Base-by-base conservation (phyloP, 2,888 invertebrate species). In the Leucophora obtusa region DNA sequence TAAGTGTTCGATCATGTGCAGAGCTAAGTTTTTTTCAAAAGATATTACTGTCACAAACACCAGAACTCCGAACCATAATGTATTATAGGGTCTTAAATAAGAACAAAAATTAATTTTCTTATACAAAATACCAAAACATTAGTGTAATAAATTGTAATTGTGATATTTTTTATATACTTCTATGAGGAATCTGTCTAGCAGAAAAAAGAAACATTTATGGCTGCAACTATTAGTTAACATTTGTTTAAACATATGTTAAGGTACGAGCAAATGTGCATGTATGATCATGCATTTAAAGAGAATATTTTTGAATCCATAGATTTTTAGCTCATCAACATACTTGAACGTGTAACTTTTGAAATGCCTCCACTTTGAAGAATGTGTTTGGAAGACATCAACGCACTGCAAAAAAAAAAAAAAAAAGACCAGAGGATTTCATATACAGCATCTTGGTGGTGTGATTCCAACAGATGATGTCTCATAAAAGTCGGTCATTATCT, bases 271-370 rank as follows among this genome's bases (percentile, higher is more conserved):
- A 63, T 73, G 63, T 28, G 15, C 63, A 56, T 60, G 17, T 66
- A 60, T 62, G 54, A 47, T 43, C 70, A 56, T 70, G 59, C 47
- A 54, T 71, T 72, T 51, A 53, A 35, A 33, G 47, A 43, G 62
- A 75, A 71, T 75, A 75, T 75, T 76, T 68, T 80, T 17, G 58
- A 68, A 80, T 76, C 73, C 65, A 65, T 60, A 54, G 80, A 80
- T 76, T 80, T 79, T 80, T 73, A 76, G 62, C 80, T 80, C 72
- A 80, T 80, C 80, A 80, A 76, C 69, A 76, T 80, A 53, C 38
- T 63, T 69, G 24, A 43, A 59, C 76, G 72, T 80, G 51, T 50
- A 58, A 54, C 76, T 65, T 53, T 54, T 47, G 47, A 69, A 76
- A 80, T 71, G 71, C 71, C 76, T 80, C 71, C 56, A 80, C 62